These are phyloP conservation scores for Halocynthia roretzi DNA, from an alignment of 23 tunicate genomes.

Conservation along the genomic window DNA sequence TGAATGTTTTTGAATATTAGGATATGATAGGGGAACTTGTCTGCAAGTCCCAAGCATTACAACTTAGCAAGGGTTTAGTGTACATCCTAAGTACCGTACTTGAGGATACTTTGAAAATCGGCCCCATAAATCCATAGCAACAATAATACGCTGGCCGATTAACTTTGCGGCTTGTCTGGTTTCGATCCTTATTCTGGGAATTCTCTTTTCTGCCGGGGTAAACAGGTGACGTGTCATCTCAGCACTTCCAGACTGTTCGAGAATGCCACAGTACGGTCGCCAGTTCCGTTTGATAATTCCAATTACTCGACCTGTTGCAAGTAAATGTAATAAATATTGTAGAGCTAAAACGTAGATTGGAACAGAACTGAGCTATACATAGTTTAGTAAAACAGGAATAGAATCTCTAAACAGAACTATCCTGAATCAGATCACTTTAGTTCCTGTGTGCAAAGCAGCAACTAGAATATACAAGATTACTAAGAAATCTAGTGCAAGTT, in stretches of 20 bases:
- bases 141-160: conserved; percentile 77
- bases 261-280: conserved; percentile 96
- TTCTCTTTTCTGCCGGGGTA: conserved; percentile 84
- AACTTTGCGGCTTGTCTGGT: conserved; percentile 86
- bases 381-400: no score
- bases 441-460: no score
- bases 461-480: no score
- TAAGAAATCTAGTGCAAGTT: no score
- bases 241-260: conserved; percentile 67
- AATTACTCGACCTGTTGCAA: conserved; percentile 88
- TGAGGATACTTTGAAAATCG: conserved; percentile 94
- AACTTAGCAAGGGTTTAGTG: no score
- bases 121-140: conserved; percentile 95
- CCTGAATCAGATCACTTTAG: no score
- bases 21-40: no score
- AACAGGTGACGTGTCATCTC: conserved; percentile 88
- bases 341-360: no score
- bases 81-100: not conserved
- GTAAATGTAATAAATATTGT: not conserved
- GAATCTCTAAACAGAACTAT: no score
- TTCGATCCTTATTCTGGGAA: conserved; percentile 90
- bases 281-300: conserved; percentile 97
- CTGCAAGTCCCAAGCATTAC: no score
- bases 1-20: no score
- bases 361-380: no score